These are phyloP conservation scores for Equus przewalskii DNA, from an alignment of 2,113 vertebrate species.

Conservation along the genomic window DNA sequence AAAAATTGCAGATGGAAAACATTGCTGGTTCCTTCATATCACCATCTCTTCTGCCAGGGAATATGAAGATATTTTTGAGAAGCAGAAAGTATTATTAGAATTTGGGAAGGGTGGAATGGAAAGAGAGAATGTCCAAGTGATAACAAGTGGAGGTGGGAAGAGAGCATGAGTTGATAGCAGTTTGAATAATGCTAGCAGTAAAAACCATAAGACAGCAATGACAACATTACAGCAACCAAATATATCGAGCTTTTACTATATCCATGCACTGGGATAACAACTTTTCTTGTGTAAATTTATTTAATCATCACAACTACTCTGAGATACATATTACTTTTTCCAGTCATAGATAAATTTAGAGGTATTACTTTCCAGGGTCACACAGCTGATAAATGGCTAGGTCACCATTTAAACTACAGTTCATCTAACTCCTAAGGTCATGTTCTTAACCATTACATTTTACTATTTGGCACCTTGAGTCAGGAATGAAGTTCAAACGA, in stretches of 20 bases:
- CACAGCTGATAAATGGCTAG: background rate
- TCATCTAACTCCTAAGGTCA: background rate
- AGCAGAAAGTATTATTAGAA: background rate
- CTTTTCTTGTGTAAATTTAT: background rate
- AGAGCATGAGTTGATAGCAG: background rate
- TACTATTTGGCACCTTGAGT: background rate
- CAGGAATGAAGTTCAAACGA: background rate
- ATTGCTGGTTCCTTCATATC: background rate
- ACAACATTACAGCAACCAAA: background rate
- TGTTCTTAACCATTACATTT: background rate
- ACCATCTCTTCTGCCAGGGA: background rate
- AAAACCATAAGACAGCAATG: background rate
- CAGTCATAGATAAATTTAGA: background rate
- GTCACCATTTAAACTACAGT: background rate
- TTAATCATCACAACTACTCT: background rate
- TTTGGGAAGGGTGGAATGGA: background rate
- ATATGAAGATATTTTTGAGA: conserved; percentile 8
- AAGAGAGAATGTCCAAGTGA: background rate
- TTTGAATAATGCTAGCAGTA: background rate
- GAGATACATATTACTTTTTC: background rate
- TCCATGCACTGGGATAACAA: background rate
- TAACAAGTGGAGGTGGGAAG: background rate
- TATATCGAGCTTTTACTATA: background rate
- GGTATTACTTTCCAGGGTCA: background rate
- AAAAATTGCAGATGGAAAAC: background rate